Evolutionary conservation across 2,888 invertebrate genomes (phyloP), one percentile per base, ranked within the genome.

Genomic region (Smittia sp.): DNA sequence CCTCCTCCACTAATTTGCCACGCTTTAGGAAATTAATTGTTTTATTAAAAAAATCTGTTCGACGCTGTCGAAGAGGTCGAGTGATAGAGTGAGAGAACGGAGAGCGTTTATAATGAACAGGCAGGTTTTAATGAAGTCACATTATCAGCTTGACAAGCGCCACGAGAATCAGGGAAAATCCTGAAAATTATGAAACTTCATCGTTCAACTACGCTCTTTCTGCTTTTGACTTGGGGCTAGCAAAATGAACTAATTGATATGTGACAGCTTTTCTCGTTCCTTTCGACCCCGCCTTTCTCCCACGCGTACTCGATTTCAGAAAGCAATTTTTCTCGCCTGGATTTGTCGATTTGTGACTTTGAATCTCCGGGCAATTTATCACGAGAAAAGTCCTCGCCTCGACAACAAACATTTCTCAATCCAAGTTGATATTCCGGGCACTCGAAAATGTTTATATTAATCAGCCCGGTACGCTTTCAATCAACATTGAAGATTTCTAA

Each of bases 1-100:
- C 22, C 1, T n/a, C 3, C 22, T 20, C 9, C 15, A 20, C 58
- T 58, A 4, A 58, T 58, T 58, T 58, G 58, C 58, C 4, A 58
- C 22, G 58, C 58, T 58, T 46, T 58, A 58, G 58, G 20, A 58
- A 58, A 58, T 58, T 58, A 58, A 58, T 58, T 58, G 58, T 58
- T 58, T 15, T 58, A 58, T 58, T 9, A 3, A 58, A 58, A 20
- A 58, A 4, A 4, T 1, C 58, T n/a, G 9, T 22, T 58, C n/a
- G n/a, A 2, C 46, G 46, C 11, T 46, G 46, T 46, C 46, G 46
- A 46, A 46, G 46, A 46, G 46, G 46, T 38, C 38, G 38, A 38
- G 38, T 13, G 46, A 32, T 32, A 6, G 32, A 32, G 32, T 32
- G 32, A 32, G 32, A 32, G 9, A 32, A 9, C 3, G 32, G 32